A percentile compares a stretch with the other conserved stretches of the same genome.
phyloP scores from a whole-genome alignment of 2,888 invertebrate species.

The Malachius bipustulatus region DNA sequence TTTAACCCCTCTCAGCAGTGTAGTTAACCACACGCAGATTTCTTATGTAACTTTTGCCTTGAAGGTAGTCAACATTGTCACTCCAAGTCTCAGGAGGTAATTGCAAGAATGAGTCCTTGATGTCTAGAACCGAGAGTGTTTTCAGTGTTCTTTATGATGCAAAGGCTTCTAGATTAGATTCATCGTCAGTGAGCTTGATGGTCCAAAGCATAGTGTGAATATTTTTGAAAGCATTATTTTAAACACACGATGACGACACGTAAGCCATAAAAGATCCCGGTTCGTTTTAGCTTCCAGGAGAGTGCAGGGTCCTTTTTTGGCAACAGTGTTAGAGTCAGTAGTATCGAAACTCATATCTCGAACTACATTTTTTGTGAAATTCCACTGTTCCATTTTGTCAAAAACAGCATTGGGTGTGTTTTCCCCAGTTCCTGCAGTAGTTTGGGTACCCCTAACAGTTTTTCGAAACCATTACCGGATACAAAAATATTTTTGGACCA shows the following conservation, averaged over 20 bases:
- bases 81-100: conserved; percentile 1
- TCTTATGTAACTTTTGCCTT: no score
- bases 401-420: conserved; percentile 3
- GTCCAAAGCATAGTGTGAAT: conserved; percentile 4
- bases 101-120: conserved; percentile 3
- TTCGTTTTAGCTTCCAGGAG: conserved; percentile 3
- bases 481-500: no score
- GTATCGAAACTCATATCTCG: conserved; percentile 5
- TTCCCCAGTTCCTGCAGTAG: neutral
- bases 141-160: conserved; percentile 2
- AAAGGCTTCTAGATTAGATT: neutral
- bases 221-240: conserved; percentile 6
- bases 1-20: neutral
- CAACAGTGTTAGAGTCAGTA: conserved; percentile 4
- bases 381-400: conserved; percentile 7
- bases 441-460: conserved; percentile 9
- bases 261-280: conserved; percentile 4
- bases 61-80: conserved; percentile 1
- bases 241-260: conserved; percentile 1
- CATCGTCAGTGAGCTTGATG: neutral
- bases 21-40: conserved; percentile 1
- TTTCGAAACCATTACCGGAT: conserved; percentile 8
- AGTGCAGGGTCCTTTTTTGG: conserved; percentile 4
- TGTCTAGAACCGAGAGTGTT: conserved; percentile 2
- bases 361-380: conserved; percentile 6